A percentile compares a stretch with the other conserved stretches of the same genome.
phyloP scores from a whole-genome alignment of 2,113 vertebrate genomes.

The Peromyscus polionotus region DNA sequence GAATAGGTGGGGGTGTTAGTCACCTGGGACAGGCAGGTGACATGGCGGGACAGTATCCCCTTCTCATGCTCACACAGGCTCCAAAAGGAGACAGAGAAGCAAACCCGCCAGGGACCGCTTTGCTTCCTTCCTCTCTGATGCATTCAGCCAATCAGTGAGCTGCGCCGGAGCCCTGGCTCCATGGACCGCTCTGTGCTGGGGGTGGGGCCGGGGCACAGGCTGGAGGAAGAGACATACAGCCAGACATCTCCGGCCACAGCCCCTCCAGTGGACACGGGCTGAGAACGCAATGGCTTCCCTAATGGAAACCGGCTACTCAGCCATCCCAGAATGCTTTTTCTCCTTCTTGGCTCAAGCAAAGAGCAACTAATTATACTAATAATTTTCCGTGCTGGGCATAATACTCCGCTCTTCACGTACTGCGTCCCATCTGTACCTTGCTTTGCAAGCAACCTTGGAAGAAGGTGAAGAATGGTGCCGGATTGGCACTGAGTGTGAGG shows the following conservation, averaged over 20 bases:
- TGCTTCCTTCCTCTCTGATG: background rate
- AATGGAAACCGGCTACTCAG: background rate
- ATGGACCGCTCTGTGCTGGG: background rate
- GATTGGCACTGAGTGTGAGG: rapidly evolving
- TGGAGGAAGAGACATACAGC: background rate
- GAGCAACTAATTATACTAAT: background rate
- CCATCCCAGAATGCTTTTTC: background rate
- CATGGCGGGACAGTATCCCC: background rate
- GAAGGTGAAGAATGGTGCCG: background rate
- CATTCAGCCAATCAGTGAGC: background rate
- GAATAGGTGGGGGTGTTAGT: too few species aligned
- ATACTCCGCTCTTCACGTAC: rapidly evolving
- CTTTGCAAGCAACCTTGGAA: background rate
- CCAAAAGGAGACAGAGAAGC: background rate
- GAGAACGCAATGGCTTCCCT: background rate
- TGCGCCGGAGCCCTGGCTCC: background rate
- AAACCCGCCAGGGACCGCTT: background rate
- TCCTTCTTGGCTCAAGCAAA: background rate
- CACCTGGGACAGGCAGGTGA: background rate
- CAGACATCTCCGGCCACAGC: background rate
- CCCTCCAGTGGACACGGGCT: background rate
- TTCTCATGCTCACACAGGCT: rapidly evolving
- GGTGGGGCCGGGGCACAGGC: background rate
- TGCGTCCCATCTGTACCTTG: rapidly evolving
- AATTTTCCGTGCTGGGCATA: background rate